Conservation (phyloP, 2,113 vertebrate species). For the Hippocampus comes region DNA sequence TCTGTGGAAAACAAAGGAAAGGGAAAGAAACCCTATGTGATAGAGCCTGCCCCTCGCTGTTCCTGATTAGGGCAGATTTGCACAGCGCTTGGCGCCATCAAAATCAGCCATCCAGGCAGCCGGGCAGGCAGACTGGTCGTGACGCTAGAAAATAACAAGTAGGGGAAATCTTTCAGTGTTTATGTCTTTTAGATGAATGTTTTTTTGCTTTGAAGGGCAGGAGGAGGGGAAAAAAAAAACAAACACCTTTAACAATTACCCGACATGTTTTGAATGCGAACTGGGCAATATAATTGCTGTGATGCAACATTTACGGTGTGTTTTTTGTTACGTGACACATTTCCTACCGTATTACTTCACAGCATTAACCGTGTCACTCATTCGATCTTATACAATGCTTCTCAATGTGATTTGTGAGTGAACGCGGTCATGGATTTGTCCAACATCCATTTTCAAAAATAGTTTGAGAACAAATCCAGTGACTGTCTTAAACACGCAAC, state of each 20-base stretch:
- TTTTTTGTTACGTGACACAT: background rate
- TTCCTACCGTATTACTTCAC: background rate
- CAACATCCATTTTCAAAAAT: background rate
- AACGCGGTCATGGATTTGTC: background rate
- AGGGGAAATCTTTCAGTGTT: conserved; percentile 59
- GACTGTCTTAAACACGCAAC: too few relatives aligned
- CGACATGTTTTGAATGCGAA: conserved; percentile 45
- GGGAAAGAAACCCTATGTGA: conserved; percentile 78
- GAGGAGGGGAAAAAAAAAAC: conserved; percentile 52
- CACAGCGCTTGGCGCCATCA: conserved; percentile 74
- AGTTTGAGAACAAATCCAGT: background rate
- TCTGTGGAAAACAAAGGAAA: conserved; percentile 79
- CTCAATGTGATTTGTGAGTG: background rate
- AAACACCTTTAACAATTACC: conserved; percentile 35
- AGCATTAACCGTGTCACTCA: background rate
- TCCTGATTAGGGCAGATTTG: conserved; percentile 74
- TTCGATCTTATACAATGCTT: background rate
- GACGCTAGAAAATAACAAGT: conserved; percentile 66
- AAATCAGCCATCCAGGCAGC: conserved; percentile 70
- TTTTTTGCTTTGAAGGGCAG: conserved; percentile 65
- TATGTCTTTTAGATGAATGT: conserved; percentile 72
- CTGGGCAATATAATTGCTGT: conserved; percentile 41
- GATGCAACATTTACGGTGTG: conserved; percentile 5
- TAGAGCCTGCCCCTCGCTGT: conserved; percentile 72
- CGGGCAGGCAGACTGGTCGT: conserved; percentile 66